Conservation (phyloP, 1,140 invertebrate genomes). For the Drosophila arawakana region DNA sequence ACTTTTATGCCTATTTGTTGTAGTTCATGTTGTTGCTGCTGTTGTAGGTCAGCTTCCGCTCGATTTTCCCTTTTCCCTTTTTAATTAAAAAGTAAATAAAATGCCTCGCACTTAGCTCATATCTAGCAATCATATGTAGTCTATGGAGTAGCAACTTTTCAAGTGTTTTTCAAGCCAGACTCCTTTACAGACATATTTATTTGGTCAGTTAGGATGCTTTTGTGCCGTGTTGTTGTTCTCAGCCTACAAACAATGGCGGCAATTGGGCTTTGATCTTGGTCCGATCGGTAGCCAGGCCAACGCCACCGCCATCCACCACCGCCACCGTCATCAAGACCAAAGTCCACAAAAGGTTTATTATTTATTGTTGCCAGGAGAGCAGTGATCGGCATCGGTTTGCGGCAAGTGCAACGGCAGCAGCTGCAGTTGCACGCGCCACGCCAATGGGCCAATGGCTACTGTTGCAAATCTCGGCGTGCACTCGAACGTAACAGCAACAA, state of each 20-base stretch:
- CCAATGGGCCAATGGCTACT: slow-evolving; percentile 46
- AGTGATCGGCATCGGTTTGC: slow-evolving; percentile 16
- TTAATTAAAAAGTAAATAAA: slow-evolving; percentile 74
- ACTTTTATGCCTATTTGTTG: slow-evolving; percentile 70
- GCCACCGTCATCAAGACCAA: slow-evolving; percentile 73
- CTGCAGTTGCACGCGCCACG: slow-evolving; percentile 53
- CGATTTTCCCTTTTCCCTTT: slow-evolving; percentile 63
- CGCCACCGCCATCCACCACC: slow-evolving; percentile 55
- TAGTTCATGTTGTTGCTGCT: slow-evolving; percentile 31
- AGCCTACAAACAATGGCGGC: slow-evolving; percentile 71
- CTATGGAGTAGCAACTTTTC: slow-evolving; percentile 46
- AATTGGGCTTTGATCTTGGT: slow-evolving; percentile 69
- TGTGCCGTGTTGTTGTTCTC: slow-evolving; percentile 7
- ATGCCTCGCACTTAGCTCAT: slow-evolving; percentile 71
- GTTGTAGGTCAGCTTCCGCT: slow-evolving; percentile 64
- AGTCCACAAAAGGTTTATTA: slow-evolving; percentile 82
- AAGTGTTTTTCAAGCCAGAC: slow-evolving; percentile 42
- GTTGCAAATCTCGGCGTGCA: slow-evolving; percentile 70
- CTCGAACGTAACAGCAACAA: slow-evolving; percentile 45
- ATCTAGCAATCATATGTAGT: slow-evolving; percentile 51
- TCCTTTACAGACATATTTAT: slow-evolving; percentile 36
- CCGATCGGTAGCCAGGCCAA: slow-evolving; percentile 72
- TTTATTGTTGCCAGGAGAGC: slow-evolving; percentile 74
- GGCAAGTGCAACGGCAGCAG: slow-evolving; percentile 37
- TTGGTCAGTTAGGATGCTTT: slow-evolving; percentile 24